Base-by-base conservation (phyloP, 2,797 vertebrate species). In the Paguma larvata region DNA sequence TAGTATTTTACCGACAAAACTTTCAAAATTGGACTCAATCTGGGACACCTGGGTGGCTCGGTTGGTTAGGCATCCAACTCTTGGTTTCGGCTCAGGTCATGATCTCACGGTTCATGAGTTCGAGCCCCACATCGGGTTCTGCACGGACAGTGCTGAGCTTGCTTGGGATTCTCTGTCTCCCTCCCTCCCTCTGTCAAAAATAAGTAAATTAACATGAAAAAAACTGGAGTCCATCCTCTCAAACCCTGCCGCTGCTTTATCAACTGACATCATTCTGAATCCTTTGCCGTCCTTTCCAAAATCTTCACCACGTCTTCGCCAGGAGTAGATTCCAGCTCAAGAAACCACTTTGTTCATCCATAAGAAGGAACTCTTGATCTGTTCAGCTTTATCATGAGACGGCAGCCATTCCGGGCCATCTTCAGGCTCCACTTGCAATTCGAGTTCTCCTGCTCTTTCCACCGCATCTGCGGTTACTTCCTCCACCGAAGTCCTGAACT, bases 331-430 rank as follows among this genome's bases (percentile, higher is more conserved):
- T 46, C 41, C 41, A 44, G 8, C 3, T 44, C 25, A 70, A 70
- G n/a, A 70, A 70, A 75, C 72, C 41, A 30, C 72, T 27, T 16
- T 75, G 72, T 15, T 46, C 41, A 46, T 30, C 72, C 4, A 14
- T 46, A 46, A 30, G 41, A 75, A 30, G 25, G 25, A 18, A 30
- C 41, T 30, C 14, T 4, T 16, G 25, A 16, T 44, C 14, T 25
- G 32, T 32, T 30, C 72, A 30, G 41, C 46, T 46, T 18, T 75
- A 30, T 14, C 72, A 27, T 46, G 3, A 30, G 72, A 75, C 0
- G 13, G 14, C 0, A 2, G 25, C 72, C 25, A 2, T 14, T 1
- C 41, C 1, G 25, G 15, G 6, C 72, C 23, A 3, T 7, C 72
- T 75, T 30, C 72, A 46, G 7, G 6, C 27, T 46, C 25, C 4